These are phyloP conservation scores for Chelon auratus DNA, from an alignment of 2,797 vertebrate species.

Conservation along the genomic window DNA sequence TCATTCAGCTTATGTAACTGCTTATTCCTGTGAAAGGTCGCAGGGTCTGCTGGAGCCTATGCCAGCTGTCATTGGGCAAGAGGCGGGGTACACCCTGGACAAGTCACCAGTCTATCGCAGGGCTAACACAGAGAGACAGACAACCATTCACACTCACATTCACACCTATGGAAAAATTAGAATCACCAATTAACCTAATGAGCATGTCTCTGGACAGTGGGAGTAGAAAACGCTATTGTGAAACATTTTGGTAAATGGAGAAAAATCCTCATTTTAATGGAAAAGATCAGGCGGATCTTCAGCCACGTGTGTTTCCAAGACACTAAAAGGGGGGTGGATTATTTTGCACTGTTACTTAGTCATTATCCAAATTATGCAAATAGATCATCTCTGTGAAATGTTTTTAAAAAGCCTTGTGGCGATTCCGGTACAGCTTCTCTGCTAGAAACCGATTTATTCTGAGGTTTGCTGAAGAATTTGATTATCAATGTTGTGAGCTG, in stretches of 20 bases:
- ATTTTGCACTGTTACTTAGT: slow-evolving; percentile 42
- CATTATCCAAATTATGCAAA: slow-evolving; percentile 63
- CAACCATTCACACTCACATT: too few relatives aligned
- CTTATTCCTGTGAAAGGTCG: too few relatives aligned
- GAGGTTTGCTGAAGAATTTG: slow-evolving; percentile 20
- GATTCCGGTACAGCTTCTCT: not conserved
- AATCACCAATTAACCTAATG: too few relatives aligned
- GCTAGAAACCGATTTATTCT: slow-evolving; percentile 5
- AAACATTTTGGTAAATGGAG: slow-evolving; percentile 69
- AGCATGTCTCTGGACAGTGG: too few relatives aligned
- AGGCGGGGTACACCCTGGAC: too few relatives aligned
- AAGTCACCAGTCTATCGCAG: too few relatives aligned
- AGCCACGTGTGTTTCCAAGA: slow-evolving; percentile 58
- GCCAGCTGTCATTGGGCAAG: too few relatives aligned
- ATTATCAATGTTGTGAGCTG: slow-evolving; percentile 24
- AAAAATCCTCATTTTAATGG: slow-evolving; percentile 80
- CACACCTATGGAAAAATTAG: too few relatives aligned
- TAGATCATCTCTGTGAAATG: slow-evolving; percentile 48
- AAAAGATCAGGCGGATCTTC: slow-evolving; percentile 77
- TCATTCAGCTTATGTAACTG: too few relatives aligned
- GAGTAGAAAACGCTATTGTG: slow-evolving; percentile 51
- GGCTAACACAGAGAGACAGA: too few relatives aligned
- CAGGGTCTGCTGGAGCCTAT: too few relatives aligned
- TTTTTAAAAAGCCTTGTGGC: slow-evolving; percentile 36
- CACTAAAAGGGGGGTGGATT: slow-evolving; percentile 78